Base-by-base conservation (phyloP, 2,797 vertebrate species). In the Gallinago solitaria region DNA sequence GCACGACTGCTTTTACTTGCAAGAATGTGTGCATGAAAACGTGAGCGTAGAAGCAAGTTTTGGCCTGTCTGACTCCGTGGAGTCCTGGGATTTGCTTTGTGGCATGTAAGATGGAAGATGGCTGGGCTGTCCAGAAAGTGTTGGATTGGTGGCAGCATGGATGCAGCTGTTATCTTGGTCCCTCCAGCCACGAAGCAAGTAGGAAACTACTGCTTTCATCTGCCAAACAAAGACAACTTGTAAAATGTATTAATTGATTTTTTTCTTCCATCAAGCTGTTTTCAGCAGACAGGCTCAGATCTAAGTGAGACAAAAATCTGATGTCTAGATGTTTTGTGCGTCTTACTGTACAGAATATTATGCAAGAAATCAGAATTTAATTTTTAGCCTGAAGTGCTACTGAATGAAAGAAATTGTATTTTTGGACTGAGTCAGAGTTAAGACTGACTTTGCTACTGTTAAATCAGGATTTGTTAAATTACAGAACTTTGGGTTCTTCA, bases 161-260 rank as follows among this genome's bases (percentile, higher is more conserved):
- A 57, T 80, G 70, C 79, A 71, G 78, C 75, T 81, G 86, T 81
- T 84, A 47, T 27, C 81, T 87, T 6, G 6, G 73, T 88, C 69
- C 61, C 80, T 76, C 60, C 76, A 76, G 86, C 76, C 47, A 27
- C 73, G 53, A 89, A 81, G 50, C 50, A 87, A 68, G 71, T 89
- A 48, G 73, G 77, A 92, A 94, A 24, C 41, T 78, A 23, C n/a
- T 35, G 70, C 83, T 93, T 89, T 94, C 51, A 90, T 94, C 73
- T 77, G 83, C 74, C 57, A 80, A 79, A 91, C 39, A 87, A 87
- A 94, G 89, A 70, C 0, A 18, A 61, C 53, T 83, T 94, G 56
- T 83, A 88, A 92, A 83, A 91, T 91, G 28, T 43, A 91, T 92
- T 94, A 94, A 89, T 92, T 91, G 71, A 92, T 96, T 94, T 96